phyloP scores from a whole-genome alignment of 23 tunicate genomes.

The Corella eumyota region DNA sequence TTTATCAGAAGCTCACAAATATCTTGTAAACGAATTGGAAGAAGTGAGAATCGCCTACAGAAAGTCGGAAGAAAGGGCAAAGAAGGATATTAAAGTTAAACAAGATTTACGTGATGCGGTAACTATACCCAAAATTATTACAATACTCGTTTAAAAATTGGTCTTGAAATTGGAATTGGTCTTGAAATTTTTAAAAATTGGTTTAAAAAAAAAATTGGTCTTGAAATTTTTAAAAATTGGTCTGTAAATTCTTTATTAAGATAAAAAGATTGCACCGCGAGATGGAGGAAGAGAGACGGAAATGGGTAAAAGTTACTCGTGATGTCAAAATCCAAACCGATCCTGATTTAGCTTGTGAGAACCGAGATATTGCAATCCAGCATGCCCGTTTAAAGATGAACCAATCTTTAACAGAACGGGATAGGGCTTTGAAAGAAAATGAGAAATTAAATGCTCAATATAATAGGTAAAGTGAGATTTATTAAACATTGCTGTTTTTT shows the following conservation, averaged over 20 bases:
- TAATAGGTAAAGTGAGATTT: constrained; percentile 7
- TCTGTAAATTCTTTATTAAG: too few relatives aligned
- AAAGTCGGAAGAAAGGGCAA: constrained; percentile 66
- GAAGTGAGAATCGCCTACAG: constrained; percentile 40
- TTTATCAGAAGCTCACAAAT: constrained; percentile 56
- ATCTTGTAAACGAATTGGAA: constrained; percentile 38
- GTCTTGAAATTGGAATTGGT: too few relatives aligned
- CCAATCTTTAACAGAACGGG: constrained; percentile 65
- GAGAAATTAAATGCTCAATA: neutral
- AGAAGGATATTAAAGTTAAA: constrained; percentile 55
- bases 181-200: too few relatives aligned
- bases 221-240: too few relatives aligned
- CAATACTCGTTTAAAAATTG: too few relatives aligned
- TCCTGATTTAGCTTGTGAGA: constrained; percentile 66
- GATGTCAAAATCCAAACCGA: constrained; percentile 73
- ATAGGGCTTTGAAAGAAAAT: constrained; percentile 44
- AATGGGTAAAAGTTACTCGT: constrained; percentile 37
- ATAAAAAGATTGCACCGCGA: constrained; percentile 65
- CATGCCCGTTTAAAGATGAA: constrained; percentile 77
- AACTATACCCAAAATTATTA: too few relatives aligned
- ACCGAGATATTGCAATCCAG: constrained; percentile 66
- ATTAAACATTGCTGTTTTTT: too few relatives aligned
- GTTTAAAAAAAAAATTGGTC: too few relatives aligned
- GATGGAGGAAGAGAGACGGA: constrained; percentile 65
- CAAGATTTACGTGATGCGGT: constrained; percentile 69